These are phyloP conservation scores for Taxidea taxus DNA, from an alignment of 2,113 vertebrate genomes.

Conservation along the genomic window DNA sequence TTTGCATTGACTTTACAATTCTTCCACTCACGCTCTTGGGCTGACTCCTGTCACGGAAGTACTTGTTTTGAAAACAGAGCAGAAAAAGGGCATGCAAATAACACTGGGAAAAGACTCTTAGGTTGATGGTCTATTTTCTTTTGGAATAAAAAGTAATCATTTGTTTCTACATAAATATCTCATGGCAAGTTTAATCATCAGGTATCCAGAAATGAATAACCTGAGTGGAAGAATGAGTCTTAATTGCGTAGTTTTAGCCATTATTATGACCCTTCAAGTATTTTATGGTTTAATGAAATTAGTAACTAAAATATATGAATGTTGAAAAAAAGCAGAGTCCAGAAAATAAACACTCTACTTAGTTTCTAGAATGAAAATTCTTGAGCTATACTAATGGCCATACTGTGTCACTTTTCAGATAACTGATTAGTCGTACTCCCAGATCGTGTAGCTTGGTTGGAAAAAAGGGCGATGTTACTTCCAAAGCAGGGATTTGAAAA, in stretches of 20 bases:
- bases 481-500: not conserved
- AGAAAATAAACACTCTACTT: not conserved
- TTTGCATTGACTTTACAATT: not conserved
- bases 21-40: not conserved
- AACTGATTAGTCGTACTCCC: not conserved
- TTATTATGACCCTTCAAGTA: not conserved
- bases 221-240: not conserved
- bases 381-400: not conserved
- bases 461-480: not conserved
- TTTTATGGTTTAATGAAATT: not conserved
- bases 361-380: not conserved
- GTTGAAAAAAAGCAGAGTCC: not conserved
- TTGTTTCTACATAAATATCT: not conserved
- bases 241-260: not conserved
- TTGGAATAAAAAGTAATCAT: not conserved
- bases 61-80: slow-evolving; percentile 16
- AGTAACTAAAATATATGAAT: not conserved
- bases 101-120: not conserved
- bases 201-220: not conserved
- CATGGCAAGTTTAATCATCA: not conserved
- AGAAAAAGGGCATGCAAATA: not conserved
- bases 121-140: not conserved
- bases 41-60: not conserved
- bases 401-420: not conserved
- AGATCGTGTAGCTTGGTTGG: not conserved